Base-by-base conservation (phyloP, 2,113 vertebrate genomes). In the Lanius ludovicianus region DNA sequence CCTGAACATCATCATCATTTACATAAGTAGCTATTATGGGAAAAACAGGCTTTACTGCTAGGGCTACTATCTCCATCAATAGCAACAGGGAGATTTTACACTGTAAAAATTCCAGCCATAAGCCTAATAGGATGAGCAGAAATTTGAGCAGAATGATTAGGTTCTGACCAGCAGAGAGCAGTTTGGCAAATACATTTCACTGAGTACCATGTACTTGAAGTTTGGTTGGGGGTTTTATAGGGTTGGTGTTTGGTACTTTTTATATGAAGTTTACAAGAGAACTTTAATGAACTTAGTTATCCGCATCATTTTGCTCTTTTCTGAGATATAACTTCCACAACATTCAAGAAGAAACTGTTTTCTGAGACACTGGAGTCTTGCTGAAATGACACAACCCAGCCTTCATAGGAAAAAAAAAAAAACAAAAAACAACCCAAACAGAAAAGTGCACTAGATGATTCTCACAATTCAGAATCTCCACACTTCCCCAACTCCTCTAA, bases 391-490 rank as follows among this genome's bases (percentile, higher is more conserved):
- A 6, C 10, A n/a, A 71, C 25, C 7, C 13, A 87, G 14, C 1
- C 16, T 6, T 47, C 18, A 65, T 0, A 21, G 5, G 11, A 11
- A 7, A 56, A 53, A 41, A n/a, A 33, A n/a, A 1, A 33, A 1
- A 37, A 37, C 37, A 37, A 37, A 37, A 37, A 37, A 37, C 37
- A 37, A 37, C 37, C 0, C 4, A 41, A 69, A 27, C n/a, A 74
- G 11, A 42, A 49, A 89, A 84, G 30, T 11, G 2, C 2, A 49
- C 5, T 11, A 74, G 30, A 67, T 5, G 0, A 63, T 31, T 73
- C 39, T 52, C 64, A 42, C 0, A 1, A 50, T 46, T 89, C 70
- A 81, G 28, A 68, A 89, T 13, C 10, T 33, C 19, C 13, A 31
- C 13, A 31, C 6, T 55, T 44, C 3, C 20, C 22, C 8, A 3